Evolutionary conservation across 1,140 invertebrate genomes (phyloP).

Genomic region (Zaprionus kolodkinae): DNA sequence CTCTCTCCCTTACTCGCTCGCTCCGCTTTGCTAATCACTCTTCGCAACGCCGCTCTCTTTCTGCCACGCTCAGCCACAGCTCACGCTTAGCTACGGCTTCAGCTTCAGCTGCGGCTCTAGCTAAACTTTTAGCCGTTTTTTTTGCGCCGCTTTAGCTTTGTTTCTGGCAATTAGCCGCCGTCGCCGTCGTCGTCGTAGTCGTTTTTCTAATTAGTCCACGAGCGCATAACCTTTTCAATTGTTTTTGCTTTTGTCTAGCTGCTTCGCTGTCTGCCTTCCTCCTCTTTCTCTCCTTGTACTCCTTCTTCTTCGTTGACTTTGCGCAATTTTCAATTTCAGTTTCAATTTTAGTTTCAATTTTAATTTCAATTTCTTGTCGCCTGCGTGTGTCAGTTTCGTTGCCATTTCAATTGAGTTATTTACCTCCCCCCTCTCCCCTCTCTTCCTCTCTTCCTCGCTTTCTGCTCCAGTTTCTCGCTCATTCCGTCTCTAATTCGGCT

Average conservation of each 20-base stretch:
- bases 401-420: conserved; percentile 82
- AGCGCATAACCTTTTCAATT: conserved; percentile 43
- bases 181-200: conserved; percentile 27
- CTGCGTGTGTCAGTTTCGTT: conserved; percentile 80
- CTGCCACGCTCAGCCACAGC: conserved; percentile 23
- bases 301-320: conserved; percentile 6
- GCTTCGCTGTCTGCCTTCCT: conserved; percentile 58
- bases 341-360: conserved; percentile 58
- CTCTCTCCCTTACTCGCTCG: not conserved
- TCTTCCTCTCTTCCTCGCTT: not conserved
- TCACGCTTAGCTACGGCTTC: not conserved
- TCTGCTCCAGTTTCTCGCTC: conserved; percentile 24
- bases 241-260: conserved; percentile 54
- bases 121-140: conserved; percentile 18
- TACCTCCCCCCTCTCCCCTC: conserved; percentile 24
- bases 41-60: conserved; percentile 59
- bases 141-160: conserved; percentile 33
- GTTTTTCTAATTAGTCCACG: conserved; percentile 79
- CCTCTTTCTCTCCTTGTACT: not conserved
- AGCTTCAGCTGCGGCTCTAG: conserved; percentile 3
- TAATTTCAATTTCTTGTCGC: conserved; percentile 55
- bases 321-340: conserved; percentile 70
- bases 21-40: not conserved
- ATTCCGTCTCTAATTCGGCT: conserved; percentile 71
- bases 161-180: conserved; percentile 68